Conservation (phyloP, 2,113 vertebrate genomes). For the Alexandromys fortis region DNA sequence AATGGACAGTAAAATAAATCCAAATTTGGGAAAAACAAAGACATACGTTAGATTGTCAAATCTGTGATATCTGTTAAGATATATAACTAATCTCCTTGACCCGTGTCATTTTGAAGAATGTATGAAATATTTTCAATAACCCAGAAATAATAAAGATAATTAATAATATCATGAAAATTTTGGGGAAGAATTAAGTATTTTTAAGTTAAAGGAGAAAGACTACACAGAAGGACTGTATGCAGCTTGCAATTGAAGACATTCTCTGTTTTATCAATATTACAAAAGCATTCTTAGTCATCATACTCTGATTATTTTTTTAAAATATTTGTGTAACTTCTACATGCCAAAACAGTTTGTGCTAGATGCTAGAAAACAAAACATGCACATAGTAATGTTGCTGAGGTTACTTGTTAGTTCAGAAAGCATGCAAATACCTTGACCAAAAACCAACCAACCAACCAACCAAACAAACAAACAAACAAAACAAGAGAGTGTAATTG, state of each 20-base stretch:
- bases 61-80: slow-evolving; percentile 2
- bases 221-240: background rate
- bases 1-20: slow-evolving; percentile 50
- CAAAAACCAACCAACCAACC: too few relatives aligned
- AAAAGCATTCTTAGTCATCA: background rate
- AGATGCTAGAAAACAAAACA: background rate
- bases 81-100: background rate
- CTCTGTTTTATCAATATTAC: background rate
- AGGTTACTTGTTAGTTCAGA: too few relatives aligned
- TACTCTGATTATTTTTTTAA: background rate
- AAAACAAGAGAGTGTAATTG: too few relatives aligned
- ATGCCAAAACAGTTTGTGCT: background rate
- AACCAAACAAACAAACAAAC: too few relatives aligned
- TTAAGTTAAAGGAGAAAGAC: background rate
- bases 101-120: slow-evolving; percentile 24
- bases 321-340: background rate
- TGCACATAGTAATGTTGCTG: background rate
- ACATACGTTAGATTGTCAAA: background rate
- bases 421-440: too few relatives aligned
- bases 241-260: background rate
- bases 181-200: background rate
- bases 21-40: slow-evolving; percentile 42
- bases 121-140: slow-evolving; percentile 20
- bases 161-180: slow-evolving; percentile 1
- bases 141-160: background rate